Evolutionary conservation across 1,140 invertebrate species (phyloP), one percentile per base, ranked within the genome.

Genomic region (Globodera rostochiensis): DNA sequence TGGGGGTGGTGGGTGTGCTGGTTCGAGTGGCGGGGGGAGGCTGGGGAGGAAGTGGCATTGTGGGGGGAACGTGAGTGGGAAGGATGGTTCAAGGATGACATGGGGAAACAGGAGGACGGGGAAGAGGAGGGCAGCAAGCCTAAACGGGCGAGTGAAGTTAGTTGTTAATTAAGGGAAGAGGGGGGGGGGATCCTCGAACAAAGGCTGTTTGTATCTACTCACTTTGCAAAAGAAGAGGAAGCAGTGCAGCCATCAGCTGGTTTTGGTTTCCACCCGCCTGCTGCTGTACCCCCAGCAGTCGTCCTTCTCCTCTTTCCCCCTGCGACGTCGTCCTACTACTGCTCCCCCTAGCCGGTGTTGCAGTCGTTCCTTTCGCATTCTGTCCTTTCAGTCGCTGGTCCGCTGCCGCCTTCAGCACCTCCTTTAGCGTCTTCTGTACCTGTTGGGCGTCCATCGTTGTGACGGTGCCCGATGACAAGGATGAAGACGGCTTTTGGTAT

Each of bases 391-490:
- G 73, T 64, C 84, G 74, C 50, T 85, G 81, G 36, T 84, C 64
- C 3, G 74, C 66, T 5, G 84, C 80, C 47, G 70, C 76, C 69
- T 77, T 81, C 19, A 85, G 66, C n/a, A 79, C 84, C 79, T 85
- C 84, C 79, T 85, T 80, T 47, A 85, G n/a, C 36, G 84, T 86
- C 70, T 77, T 74, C 74, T 86, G 81, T 25, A 86, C 53, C 46
- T 85, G 77, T 45, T 70, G 53, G 9, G 82, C 21, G 25, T 80
- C 67, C 66, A 70, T 67, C 19, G 49, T 60, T 13, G 57, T 60
- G 57, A 60, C 57, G 19, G 19, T 79, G 49, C 60, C 36, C 49
- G 45, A 11, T n/a, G 77, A 75, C 21, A 15, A 19, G 57, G 57
- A 64, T 21, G 45, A 8, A 21, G 66, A 77, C 11, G 45, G 19